Base-by-base conservation (phyloP, 1,140 invertebrate genomes). In the Linepithema humile region DNA sequence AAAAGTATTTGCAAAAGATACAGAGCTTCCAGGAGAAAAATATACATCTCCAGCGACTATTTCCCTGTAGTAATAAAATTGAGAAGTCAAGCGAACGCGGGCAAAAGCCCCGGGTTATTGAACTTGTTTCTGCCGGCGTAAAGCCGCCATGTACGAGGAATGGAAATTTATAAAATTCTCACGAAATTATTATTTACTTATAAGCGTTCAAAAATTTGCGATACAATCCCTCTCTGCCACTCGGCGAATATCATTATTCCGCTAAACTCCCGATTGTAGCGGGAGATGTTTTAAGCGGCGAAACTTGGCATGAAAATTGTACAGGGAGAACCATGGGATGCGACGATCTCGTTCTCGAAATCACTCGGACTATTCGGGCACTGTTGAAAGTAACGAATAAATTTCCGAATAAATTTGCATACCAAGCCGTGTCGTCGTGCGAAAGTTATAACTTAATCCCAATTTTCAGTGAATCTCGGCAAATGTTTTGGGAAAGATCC, bases 331-430 rank as follows among this genome's bases (percentile, higher is more conserved):
- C 1, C 32, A 15, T 32, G 35, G 43, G 23, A 23, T 32, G 73
- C 73, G 48, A 57, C 65, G 50, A 35, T 7, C 12, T 29, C 64
- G 43, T 83, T 32, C 70, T 45, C n/a, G n/a, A n/a, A n/a, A n/a
- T 45, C 43, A 4, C 38, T 83, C 57, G n/a, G 40, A 32, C 55
- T 32, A 40, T 43, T 74, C 59, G 23, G 55, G 17, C 38, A 80
- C 62, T 69, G 48, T 55, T 17, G 77, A 12, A 67, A 85, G 77
- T 82, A 85, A 85, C 83, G 83, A 83, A 82, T 20, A 64, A 75
- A 82, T 59, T 75, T 62, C 53, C 69, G 84, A 83, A 82, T 85
- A 83, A 83, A 85, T 85, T 85, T 70, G 60, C 69, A 73, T 70
- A 29, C 50, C 29, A 38, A 74, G 32, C 23, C 65, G 43, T 43